Percentiles rank a stretch among this genome's conserved stretches.
phyloP scores from a whole-genome alignment of 2,113 vertebrate species.

The Xenopus borealis region DNA sequence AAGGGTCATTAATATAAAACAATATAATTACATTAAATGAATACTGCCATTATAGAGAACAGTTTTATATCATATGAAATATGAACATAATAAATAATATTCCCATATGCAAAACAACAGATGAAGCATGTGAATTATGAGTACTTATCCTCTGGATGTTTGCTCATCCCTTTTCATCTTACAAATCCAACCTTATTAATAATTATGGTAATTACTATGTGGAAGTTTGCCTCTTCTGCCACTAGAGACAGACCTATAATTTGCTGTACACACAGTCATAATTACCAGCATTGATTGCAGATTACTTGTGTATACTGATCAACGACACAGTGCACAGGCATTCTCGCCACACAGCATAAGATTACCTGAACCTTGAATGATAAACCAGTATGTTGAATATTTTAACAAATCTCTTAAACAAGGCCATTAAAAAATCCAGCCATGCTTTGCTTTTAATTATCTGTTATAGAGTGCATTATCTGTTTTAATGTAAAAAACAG shows the following conservation, averaged over 20 bases:
- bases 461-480: no score
- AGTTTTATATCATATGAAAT: not conserved
- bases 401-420: no score
- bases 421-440: no score
- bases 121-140: not conserved
- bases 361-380: no score
- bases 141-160: slow-evolving; percentile 32
- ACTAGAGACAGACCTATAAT: slow-evolving; percentile 21
- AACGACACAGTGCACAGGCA: not conserved
- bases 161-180: slow-evolving; percentile 20
- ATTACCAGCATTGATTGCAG: slow-evolving; percentile 2
- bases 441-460: no score
- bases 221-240: slow-evolving; percentile 25
- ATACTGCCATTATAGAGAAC: no score
- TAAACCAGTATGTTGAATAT: no score
- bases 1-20: no score
- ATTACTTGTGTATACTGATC: not conserved
- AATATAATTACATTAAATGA: not conserved
- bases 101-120: not conserved
- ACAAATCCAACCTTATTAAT: slow-evolving; percentile 35
- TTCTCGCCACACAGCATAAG: not conserved
- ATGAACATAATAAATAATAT: not conserved
- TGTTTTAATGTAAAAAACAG: no score
- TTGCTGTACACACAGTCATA: slow-evolving; percentile 24
- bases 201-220: slow-evolving; percentile 35